A percentile compares a stretch with the other conserved stretches of the same genome.
Evolutionary conservation across 2,113 vertebrate genomes (phyloP).

Genomic region (Sylvietta virens): DNA sequence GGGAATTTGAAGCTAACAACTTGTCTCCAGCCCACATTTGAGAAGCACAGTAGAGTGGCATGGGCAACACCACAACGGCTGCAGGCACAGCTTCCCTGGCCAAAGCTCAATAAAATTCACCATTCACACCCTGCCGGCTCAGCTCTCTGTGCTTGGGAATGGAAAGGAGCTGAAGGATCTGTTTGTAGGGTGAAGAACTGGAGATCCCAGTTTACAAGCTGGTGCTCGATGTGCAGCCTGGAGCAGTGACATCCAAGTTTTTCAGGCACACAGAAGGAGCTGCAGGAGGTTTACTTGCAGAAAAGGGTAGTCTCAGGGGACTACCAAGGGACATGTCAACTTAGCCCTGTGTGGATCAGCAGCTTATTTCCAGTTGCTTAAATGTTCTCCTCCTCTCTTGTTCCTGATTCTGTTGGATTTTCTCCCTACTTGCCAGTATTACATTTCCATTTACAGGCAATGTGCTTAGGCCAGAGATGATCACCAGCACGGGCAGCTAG

Average conservation of each 20-base stretch:
- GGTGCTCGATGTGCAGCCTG: fast-evolving
- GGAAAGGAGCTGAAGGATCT: background rate
- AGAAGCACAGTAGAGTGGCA: background rate
- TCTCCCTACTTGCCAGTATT: background rate
- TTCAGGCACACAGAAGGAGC: background rate
- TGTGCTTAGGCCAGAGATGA: background rate
- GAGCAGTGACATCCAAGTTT: background rate
- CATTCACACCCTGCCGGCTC: background rate
- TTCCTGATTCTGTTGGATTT: slow-evolving; percentile 10
- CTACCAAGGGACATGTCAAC: background rate
- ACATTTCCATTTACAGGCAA: slow-evolving; percentile 10
- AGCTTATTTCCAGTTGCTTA: slow-evolving; percentile 44
- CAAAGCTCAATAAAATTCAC: fast-evolving
- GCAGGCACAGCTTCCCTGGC: background rate
- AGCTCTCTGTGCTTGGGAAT: background rate
- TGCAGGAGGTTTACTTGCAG: background rate
- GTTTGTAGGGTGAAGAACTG: background rate
- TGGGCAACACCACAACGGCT: fast-evolving
- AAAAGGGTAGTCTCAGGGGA: background rate
- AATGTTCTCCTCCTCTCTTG: background rate
- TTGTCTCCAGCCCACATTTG: background rate
- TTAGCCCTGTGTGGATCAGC: slow-evolving; percentile 24
- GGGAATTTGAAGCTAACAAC: background rate
- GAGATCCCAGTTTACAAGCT: background rate
- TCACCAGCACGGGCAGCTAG: background rate